These are phyloP conservation scores for Mechanitis mazaeus DNA, from an alignment of 2,888 invertebrate species.

Conservation along the genomic window DNA sequence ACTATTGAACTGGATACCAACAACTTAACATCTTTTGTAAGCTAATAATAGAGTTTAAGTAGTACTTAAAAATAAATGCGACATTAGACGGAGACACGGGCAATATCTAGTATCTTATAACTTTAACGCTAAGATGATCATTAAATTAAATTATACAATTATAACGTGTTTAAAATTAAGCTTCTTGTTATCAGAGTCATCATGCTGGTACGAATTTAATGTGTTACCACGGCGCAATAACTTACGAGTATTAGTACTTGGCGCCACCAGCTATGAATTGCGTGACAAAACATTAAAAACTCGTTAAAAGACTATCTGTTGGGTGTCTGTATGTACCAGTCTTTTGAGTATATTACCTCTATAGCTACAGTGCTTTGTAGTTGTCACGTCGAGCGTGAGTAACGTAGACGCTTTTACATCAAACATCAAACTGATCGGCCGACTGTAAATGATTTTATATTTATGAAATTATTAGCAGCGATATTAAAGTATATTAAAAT, in stretches of 20 bases:
- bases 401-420: background rate
- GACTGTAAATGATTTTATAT: too few species aligned
- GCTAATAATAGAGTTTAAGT: too few species aligned
- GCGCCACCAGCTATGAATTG: conserved; percentile 59
- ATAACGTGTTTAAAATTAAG: conserved; percentile 1
- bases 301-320: conserved; percentile 52
- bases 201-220: conserved; percentile 8
- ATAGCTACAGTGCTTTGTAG: conserved; percentile 8
- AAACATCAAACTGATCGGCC: too few species aligned
- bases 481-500: background rate
- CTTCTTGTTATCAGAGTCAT: conserved; percentile 5
- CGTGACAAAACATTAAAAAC: conserved; percentile 63
- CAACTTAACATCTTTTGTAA: too few species aligned
- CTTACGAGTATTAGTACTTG: conserved; percentile 47
- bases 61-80: too few species aligned
- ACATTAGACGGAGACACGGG: too few species aligned
- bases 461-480: background rate
- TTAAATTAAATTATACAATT: background rate
- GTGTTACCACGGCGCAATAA: conserved; percentile 37
- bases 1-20: too few species aligned
- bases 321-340: too few species aligned
- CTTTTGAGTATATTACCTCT: too few species aligned
- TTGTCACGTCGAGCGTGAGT: background rate
- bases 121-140: too few species aligned
- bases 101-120: too few species aligned